Conservation (phyloP, 2,888 invertebrate species). For the Strigamia crassipes region DNA sequence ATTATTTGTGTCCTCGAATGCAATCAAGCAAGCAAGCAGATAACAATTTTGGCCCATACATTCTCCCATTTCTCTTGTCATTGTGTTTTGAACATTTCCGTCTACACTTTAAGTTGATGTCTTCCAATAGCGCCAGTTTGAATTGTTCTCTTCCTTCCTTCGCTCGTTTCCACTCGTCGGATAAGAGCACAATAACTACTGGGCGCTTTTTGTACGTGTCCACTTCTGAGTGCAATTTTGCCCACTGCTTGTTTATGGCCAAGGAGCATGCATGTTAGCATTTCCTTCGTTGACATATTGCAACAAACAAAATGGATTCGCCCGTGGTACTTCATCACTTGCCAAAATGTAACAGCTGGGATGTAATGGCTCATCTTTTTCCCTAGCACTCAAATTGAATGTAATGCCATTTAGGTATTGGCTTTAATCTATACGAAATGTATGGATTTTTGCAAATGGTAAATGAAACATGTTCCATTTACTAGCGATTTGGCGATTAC, state of each 20-base stretch:
- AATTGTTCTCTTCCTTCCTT: constrained; percentile 15
- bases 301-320: not conserved
- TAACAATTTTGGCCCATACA: not conserved
- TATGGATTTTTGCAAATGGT: too few relatives aligned
- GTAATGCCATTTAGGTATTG: not conserved
- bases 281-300: not conserved
- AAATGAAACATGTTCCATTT: too few relatives aligned
- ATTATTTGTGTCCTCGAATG: too few relatives aligned
- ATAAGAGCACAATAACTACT: not conserved
- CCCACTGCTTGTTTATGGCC: not conserved
- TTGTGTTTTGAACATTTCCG: not conserved
- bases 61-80: not conserved
- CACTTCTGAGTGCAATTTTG: constrained; percentile 1
- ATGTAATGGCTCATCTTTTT: not conserved
- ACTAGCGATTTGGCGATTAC: too few relatives aligned
- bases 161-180: not conserved
- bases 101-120: not conserved
- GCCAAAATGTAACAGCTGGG: not conserved
- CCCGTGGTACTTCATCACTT: constrained; percentile 5
- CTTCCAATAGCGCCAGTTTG: not conserved
- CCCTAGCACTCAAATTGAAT: not conserved
- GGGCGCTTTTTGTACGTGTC: not conserved
- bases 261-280: not conserved
- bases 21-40: too few relatives aligned
- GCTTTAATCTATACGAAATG: too few relatives aligned